Conservation (phyloP, 2,888 invertebrate genomes). For the Platerodrilus igneus region DNA sequence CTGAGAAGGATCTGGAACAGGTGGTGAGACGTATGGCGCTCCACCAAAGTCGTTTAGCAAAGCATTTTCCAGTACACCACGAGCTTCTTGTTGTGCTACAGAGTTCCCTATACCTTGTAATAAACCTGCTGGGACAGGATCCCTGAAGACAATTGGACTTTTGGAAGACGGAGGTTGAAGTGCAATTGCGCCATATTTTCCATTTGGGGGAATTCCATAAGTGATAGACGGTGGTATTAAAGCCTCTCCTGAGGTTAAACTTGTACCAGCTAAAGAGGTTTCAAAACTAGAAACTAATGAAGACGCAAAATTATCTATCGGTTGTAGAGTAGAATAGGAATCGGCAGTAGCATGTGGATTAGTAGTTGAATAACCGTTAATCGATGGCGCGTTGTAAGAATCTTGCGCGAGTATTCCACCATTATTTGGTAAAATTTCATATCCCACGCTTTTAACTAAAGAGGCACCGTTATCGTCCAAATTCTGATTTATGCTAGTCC, state of each 20-base stretch:
- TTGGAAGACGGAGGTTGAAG: slow-evolving; percentile 46
- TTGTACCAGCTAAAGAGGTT: slow-evolving; percentile 10
- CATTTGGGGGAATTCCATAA: slow-evolving; percentile 58
- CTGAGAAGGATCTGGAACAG: slow-evolving; percentile 50
- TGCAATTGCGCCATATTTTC: slow-evolving; percentile 47
- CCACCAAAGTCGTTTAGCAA: slow-evolving; percentile 40
- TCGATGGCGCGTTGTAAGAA: slow-evolving; percentile 40
- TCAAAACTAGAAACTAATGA: slow-evolving; percentile 20
- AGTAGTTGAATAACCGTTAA: slow-evolving; percentile 39
- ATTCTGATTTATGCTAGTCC: slow-evolving; percentile 8
- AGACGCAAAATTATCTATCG: slow-evolving; percentile 47
- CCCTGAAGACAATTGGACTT: slow-evolving; percentile 66
- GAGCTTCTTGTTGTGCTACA: slow-evolving; percentile 59
- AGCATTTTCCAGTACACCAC: slow-evolving; percentile 53
- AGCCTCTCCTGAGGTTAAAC: slow-evolving; percentile 41
- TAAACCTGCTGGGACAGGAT: slow-evolving; percentile 68
- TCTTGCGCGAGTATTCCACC: slow-evolving; percentile 25
- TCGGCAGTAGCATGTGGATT: slow-evolving; percentile 43
- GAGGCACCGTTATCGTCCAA: slow-evolving; percentile 31
- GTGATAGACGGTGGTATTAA: slow-evolving; percentile 58
- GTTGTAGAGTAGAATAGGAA: slow-evolving; percentile 41
- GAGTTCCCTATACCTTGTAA: slow-evolving; percentile 62
- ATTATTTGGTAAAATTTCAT: slow-evolving; percentile 39
- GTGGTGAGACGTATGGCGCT: slow-evolving; percentile 60
- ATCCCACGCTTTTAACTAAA: slow-evolving; percentile 48